Base-by-base conservation (phyloP, 1,140 invertebrate genomes). In the Drosophila pseudoananassae region DNA sequence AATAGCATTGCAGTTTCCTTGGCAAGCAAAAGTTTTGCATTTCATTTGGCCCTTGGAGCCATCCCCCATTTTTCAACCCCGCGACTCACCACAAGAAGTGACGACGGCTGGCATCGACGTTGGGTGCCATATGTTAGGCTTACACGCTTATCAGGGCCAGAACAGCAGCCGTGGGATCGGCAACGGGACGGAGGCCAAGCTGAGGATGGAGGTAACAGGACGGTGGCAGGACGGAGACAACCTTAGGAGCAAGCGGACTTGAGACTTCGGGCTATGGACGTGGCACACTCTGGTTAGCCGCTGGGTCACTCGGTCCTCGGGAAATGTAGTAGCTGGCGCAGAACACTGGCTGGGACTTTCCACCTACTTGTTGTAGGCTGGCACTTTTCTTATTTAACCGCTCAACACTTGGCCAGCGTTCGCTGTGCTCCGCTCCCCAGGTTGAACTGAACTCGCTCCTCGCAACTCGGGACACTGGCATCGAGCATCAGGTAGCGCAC, bases 371-470 rank as follows among this genome's bases (percentile, higher is more conserved):
- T 68, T 78, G 80, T 84, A 84, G 80, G 80, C 54, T 38, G 64
- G 52, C 82, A 84, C 83, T 89, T 87, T 89, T 88, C 84, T 89
- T 88, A 90, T 91, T 91, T 91, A 91, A 90, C 90, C 90, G 90
- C 76, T 91, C 89, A 87, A 91, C 89, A 72, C 70, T 65, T 63
- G 36, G 53, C 51, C 61, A 83, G 81, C 89, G 75, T 90, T 75
- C 72, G 84, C 80, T 89, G 72, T 65, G 74, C 83, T 87, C 60
- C 76, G 82, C 90, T 91, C 74, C 77, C 90, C 90, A 91, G 90
- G 90, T 87, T 83, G 89, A 91, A 91, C 90, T 91, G 76, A 91
- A 45, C 12, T 49, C 29, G 20, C 47, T 43, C 53, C 71, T 65
- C 84, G 80, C 78, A 81, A 57, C 45, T 27, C 59, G 59, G 36